A percentile compares a stretch with the other conserved stretches of the same genome.
Conservation (phyloP, 1,140 invertebrate species). For the Diachasma alloeum region DNA sequence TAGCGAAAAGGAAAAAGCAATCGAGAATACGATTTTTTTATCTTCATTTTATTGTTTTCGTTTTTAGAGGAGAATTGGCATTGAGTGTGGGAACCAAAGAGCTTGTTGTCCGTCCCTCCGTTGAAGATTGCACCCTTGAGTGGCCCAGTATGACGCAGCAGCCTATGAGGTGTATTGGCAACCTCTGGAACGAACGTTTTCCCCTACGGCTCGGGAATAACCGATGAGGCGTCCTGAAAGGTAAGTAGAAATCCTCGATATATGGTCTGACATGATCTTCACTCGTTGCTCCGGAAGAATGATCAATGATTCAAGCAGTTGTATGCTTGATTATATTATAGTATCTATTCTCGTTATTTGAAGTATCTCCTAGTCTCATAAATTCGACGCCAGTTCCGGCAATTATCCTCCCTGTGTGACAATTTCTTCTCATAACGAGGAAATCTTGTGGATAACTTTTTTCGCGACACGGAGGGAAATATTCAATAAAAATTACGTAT, state of each 20-base stretch:
- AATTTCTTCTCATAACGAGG: no score
- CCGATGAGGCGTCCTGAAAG: background rate
- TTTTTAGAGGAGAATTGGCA: background rate
- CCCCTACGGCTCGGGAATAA: background rate
- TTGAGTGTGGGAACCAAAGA: background rate
- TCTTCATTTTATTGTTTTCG: background rate
- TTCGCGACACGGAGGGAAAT: no score
- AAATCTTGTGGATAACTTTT: no score
- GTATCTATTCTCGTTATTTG: no score
- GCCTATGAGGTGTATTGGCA: background rate
- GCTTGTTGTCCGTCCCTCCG: background rate
- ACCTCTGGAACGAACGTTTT: background rate
- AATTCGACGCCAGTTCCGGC: no score
- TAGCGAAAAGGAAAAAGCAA: no score
- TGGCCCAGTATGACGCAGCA: background rate
- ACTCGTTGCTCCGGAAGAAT: background rate
- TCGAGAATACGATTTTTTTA: background rate
- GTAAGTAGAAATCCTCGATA: background rate
- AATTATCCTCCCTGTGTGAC: no score
- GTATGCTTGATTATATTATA: no score
- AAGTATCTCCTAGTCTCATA: no score
- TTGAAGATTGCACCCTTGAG: background rate
- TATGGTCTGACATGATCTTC: background rate
- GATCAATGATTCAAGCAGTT: no score
- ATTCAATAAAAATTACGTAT: no score